Base-by-base conservation (phyloP, 2,888 invertebrate genomes). In the Diplolepis rosae region DNA sequence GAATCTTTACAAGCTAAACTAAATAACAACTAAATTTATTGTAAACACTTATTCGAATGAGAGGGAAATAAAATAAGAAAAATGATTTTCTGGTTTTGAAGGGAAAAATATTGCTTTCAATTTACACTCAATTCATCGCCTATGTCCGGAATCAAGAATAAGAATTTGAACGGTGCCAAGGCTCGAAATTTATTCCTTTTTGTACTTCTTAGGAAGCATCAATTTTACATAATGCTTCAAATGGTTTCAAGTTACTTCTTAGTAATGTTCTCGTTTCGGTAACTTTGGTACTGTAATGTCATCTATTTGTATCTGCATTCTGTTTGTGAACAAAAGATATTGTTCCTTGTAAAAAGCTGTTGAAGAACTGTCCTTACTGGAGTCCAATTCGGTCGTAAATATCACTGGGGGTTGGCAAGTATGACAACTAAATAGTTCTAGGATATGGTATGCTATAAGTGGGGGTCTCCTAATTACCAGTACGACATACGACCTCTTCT, bases 361-460 rank as follows among this genome's bases (percentile, higher is more conserved):
- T n/a, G n/a, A n/a, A n/a, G n/a, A 9, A 24, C 7, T 61, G 24
- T 61, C 61, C 24, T 24, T 35, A 39, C 61, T 39, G 48, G 70
- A 32, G 52, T 65, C 27, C 68, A 67, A 50, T 71, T 65, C 68
- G 65, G 51, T 66, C 65, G 61, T 77, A 72, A 77, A 74, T 48
- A 67, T 70, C 69, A 70, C 66, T 27, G 52, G 18, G 65, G 71
- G 56, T 65, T 51, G 51, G 70, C 39, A 68, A 73, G 51, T 70
- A 56, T 76, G 77, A 77, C 79, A 79, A 79, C 78, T 77, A 80
- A 81, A 78, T 77, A 79, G 79, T 73, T 79, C 78, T 69, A 76
- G 73, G 68, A 68, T 71, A 68, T 51, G 68, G 52, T 71, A 73
- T 65, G 72, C 30, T 56, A 52, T 54, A 50, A 65, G 71, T 69